These are phyloP conservation scores for Xiphophorus maculatus DNA, from an alignment of 2,113 vertebrate species.

Conservation along the genomic window DNA sequence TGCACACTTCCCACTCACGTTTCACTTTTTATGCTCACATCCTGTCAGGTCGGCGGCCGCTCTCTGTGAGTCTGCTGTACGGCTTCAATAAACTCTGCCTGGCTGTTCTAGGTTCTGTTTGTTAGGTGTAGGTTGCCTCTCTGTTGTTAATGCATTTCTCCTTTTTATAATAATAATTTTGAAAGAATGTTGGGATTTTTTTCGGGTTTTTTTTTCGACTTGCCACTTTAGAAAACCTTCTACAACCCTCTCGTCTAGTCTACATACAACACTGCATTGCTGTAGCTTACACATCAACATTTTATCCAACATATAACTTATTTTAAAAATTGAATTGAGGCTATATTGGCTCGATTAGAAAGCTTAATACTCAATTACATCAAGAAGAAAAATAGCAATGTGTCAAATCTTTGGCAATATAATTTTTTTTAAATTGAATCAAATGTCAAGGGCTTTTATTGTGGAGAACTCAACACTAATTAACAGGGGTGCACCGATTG, in stretches of 20 bases:
- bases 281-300: no score
- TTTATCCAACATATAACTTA: no score
- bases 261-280: no score
- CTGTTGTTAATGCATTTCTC: neutral
- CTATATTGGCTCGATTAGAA: neutral
- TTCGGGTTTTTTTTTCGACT: neutral
- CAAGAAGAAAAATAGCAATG: neutral
- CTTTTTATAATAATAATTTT: neutral
- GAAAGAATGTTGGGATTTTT: neutral
- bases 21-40: constrained; percentile 71
- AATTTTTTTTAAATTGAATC: neutral
- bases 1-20: constrained; percentile 70
- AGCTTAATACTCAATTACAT: neutral
- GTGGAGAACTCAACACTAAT: neutral
- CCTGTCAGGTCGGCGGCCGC: constrained; percentile 57
- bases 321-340: no score
- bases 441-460: neutral
- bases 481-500: neutral
- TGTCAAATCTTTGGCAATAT: neutral
- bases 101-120: neutral
- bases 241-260: no score
- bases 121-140: neutral
- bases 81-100: neutral
- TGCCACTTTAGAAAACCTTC: no score
- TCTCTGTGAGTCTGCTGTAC: constrained; percentile 26